phyloP scores from a whole-genome alignment of 1,140 invertebrate species.

The Limonius californicus region DNA sequence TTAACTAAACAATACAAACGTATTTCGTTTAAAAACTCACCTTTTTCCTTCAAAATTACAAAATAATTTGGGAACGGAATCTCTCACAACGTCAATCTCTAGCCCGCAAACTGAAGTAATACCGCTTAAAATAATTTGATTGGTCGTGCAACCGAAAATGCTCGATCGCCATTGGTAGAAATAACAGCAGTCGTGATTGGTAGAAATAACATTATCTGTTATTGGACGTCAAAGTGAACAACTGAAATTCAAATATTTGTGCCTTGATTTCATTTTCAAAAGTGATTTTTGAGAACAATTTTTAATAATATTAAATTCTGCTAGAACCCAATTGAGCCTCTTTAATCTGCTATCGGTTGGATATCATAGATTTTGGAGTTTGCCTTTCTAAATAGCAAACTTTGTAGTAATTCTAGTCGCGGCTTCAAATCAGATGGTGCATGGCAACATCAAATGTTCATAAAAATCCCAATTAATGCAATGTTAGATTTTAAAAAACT shows the following conservation, averaged over 20 bases:
- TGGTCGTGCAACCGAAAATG: background rate
- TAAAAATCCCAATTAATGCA: too few species aligned
- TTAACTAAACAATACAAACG: background rate
- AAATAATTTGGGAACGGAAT: background rate
- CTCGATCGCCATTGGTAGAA: constrained; percentile 15
- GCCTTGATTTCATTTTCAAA: constrained; percentile 4
- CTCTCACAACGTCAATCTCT: background rate
- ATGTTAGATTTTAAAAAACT: too few species aligned
- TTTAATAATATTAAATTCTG: too few species aligned
- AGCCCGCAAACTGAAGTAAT: constrained; percentile 4
- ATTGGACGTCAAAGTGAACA: background rate
- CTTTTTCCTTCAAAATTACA: background rate
- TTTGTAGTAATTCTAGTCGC: too few species aligned
- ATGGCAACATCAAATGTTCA: too few species aligned
- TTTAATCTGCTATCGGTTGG: too few species aligned
- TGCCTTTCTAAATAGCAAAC: too few species aligned
- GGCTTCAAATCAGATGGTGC: too few species aligned
- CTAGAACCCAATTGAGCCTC: too few species aligned
- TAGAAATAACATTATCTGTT: background rate
- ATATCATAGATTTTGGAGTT: too few species aligned
- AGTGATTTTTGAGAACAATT: background rate
- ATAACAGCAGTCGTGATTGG: constrained; percentile 17
- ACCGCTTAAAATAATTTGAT: constrained; percentile 8
- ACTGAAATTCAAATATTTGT: constrained; percentile 19
- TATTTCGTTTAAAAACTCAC: background rate